These are phyloP conservation scores for Griposia aprilina DNA, from an alignment of 2,888 invertebrate species.

Conservation along the genomic window DNA sequence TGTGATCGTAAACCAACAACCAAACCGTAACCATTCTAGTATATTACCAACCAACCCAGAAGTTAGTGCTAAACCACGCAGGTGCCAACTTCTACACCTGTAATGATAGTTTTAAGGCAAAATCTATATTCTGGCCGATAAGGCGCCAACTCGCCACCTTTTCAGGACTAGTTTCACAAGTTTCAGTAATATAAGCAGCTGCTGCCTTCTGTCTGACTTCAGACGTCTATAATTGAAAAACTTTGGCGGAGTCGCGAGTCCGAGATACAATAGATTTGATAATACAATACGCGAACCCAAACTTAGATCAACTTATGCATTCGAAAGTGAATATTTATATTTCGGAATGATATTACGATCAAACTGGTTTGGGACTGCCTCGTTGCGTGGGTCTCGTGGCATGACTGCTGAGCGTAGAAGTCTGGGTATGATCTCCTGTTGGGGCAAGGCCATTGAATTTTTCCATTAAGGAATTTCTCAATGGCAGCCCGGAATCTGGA, in stretches of 20 bases:
- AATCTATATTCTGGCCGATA: background rate
- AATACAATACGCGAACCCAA: slow-evolving; percentile 1
- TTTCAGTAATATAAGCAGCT: slow-evolving; percentile 11
- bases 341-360: background rate
- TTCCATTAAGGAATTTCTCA: background rate
- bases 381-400: too few species aligned
- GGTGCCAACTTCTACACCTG: too few species aligned
- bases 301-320: background rate
- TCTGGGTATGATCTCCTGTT: too few species aligned
- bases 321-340: background rate
- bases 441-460: background rate
- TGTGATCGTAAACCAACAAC: too few species aligned
- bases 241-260: background rate
- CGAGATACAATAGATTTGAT: background rate
- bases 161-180: slow-evolving; percentile 1
- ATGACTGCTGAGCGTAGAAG: background rate
- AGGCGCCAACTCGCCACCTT: background rate
- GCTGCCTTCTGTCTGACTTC: background rate
- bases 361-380: background rate
- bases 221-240: slow-evolving; percentile 43
- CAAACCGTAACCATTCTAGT: too few species aligned
- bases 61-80: too few species aligned
- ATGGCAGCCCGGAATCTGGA: background rate
- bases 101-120: too few species aligned
- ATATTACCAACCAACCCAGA: too few species aligned